Evolutionary conservation across 2,113 vertebrate genomes (phyloP).

Genomic region (Pelodiscus sinensis): DNA sequence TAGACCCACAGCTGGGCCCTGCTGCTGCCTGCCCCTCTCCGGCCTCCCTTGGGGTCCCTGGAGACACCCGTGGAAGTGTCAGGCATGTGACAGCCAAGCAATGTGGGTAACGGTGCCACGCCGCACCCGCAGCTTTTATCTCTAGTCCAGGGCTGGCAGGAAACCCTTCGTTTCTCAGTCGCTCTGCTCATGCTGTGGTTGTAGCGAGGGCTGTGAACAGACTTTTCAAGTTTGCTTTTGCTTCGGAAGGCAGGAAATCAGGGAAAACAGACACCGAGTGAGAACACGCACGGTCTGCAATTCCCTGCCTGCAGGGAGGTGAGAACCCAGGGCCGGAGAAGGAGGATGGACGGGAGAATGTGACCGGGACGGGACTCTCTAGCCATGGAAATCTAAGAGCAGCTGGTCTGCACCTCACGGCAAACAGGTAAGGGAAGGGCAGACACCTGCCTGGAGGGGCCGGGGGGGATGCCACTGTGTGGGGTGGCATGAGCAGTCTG

Average conservation of each 20-base stretch:
- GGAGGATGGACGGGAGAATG: background rate
- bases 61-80: too few species aligned
- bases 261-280: constrained; percentile 10
- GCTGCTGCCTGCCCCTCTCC: background rate
- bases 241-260: constrained; percentile 54
- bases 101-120: background rate
- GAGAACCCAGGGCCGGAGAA: accelerated
- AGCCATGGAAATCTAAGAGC: constrained; percentile 20
- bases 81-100: background rate
- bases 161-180: constrained; percentile 52
- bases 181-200: constrained; percentile 56
- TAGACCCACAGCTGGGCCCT: background rate
- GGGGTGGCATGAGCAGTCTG: accelerated
- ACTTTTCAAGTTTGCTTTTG: constrained; percentile 45
- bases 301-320: background rate
- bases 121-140: background rate
- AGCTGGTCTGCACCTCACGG: accelerated
- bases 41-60: background rate
- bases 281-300: background rate
- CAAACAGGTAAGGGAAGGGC: constrained; percentile 11
- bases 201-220: background rate
- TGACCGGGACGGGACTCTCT: background rate
- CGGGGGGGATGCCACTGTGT: accelerated
- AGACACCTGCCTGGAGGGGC: background rate
- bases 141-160: constrained; percentile 41